Base-by-base conservation (phyloP, 2,797 vertebrate genomes). In the Peromyscus attwateri region DNA sequence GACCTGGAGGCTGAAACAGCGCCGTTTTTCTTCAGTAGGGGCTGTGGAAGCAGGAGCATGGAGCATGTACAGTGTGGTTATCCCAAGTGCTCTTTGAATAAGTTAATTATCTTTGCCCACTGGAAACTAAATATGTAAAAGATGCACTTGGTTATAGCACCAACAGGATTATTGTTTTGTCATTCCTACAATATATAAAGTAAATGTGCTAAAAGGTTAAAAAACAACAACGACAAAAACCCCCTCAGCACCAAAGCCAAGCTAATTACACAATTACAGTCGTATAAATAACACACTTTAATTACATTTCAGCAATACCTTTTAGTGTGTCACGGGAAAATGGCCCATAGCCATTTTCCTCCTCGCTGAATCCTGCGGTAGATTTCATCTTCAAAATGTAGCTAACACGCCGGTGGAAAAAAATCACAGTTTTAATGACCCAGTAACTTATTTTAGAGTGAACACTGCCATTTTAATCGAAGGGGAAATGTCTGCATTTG, bases 391-490 rank as follows among this genome's bases (percentile, higher is more conserved):
- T 60, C 57, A 49, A 92, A 89, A 68, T 66, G 34, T 16, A 94
- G 62, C 71, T 80, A 55, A 23, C 14, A 29, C 43, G 29, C 66
- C 66, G 46, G 34, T 71, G 68, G 64, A 73, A 91, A 93, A 91
- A 93, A 49, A 49, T 68, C 80, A 71, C 43, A 55, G 94, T 76
- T 95, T 85, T 91, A 87, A 94, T 89, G 92, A 87, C 77, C 70
- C 46, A 76, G 89, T 87, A 92, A 77, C 46, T 89, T 94, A n/a
- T 80, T 95, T 83, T 92, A 97, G 77, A 96, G 85, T 55, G 52
- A 97, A n/a, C 21, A n/a, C 52, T 75, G 52, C 40, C 91, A 71
- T 96, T 92, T 95, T 73, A 91, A 94, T 95, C 89, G 88, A 89
- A 95, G 87, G 49, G 94, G 85, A 95, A 81, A 76, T 68, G 80